A percentile compares a stretch with the other conserved stretches of the same genome.
These are phyloP conservation scores for Lagodon rhomboides DNA, from an alignment of 2,797 vertebrate species.

Conservation along the genomic window DNA sequence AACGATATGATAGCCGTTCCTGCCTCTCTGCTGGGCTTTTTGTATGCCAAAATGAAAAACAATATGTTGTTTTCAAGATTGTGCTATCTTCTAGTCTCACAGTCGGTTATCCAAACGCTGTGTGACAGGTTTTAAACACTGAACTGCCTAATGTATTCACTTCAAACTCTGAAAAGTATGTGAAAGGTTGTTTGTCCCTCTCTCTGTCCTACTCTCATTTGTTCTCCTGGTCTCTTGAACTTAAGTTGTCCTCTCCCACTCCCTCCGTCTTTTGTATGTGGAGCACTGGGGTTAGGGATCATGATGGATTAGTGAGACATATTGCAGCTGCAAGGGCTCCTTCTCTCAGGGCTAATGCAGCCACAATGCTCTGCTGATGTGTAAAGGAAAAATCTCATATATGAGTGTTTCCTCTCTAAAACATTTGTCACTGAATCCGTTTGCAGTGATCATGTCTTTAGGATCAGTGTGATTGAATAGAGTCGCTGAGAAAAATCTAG, in stretches of 20 bases:
- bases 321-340: conserved; percentile 80
- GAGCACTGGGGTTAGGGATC: conserved; percentile 79
- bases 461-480: neutral
- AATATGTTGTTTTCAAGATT: conserved; percentile 51
- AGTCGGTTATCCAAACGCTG: conserved; percentile 36
- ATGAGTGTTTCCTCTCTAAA: conserved; percentile 35
- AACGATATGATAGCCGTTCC: conserved; percentile 34
- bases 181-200: conserved; percentile 74
- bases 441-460: conserved; percentile 10
- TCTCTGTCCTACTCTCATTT: conserved; percentile 73
- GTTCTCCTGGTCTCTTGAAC: conserved; percentile 81
- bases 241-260: conserved; percentile 81
- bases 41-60: conserved; percentile 27
- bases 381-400: conserved; percentile 42
- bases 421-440: conserved; percentile 24
- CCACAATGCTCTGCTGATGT: conserved; percentile 62
- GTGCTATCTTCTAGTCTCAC: conserved; percentile 30
- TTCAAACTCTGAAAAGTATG: conserved; percentile 69
- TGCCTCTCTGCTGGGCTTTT: conserved; percentile 20
- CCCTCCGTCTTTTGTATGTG: conserved; percentile 79
- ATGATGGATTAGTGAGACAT: conserved; percentile 85
- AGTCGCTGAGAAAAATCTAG: conserved; percentile 1
- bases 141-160: conserved; percentile 57
- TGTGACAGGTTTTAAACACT: conserved; percentile 50
- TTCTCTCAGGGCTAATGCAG: conserved; percentile 73